These are phyloP conservation scores for Solenopsis invicta DNA, from an alignment of 1,140 invertebrate species.

Conservation along the genomic window DNA sequence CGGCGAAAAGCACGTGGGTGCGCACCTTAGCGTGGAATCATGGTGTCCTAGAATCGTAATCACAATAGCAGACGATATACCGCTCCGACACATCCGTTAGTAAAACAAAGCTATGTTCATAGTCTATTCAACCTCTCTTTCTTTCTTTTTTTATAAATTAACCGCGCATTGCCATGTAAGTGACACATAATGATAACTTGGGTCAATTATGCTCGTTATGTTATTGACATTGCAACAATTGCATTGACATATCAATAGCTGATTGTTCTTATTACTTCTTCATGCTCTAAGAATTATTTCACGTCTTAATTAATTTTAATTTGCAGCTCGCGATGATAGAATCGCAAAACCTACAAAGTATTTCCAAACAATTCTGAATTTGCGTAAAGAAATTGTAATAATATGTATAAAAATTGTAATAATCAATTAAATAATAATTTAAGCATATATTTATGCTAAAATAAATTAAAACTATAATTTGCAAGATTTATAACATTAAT, in stretches of 20 bases:
- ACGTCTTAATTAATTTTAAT: neutral
- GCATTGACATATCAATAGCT: neutral
- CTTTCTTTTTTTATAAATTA: slow-evolving; percentile 8
- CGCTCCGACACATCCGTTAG: neutral
- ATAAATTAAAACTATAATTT: too few species aligned
- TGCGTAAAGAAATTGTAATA: too few species aligned
- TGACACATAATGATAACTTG: neutral
- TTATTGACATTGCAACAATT: neutral
- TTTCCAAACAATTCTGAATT: too few species aligned
- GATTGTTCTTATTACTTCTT: slow-evolving; percentile 44
- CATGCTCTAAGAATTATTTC: neutral
- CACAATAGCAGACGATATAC: slow-evolving; percentile 45
- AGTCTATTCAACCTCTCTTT: neutral
- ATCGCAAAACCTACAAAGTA: neutral
- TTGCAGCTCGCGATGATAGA: neutral
- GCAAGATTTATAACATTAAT: too few species aligned
- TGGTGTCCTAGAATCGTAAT: slow-evolving; percentile 49
- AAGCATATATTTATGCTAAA: too few species aligned
- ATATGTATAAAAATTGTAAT: too few species aligned
- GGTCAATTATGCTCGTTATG: neutral
- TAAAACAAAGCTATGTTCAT: slow-evolving; percentile 12
- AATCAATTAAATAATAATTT: too few species aligned
- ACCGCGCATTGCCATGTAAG: neutral
- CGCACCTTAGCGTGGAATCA: slow-evolving; percentile 21
- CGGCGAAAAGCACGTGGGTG: slow-evolving; percentile 35